Base-by-base conservation (phyloP, 2,888 invertebrate genomes). In the Endotricha flammealis region DNA sequence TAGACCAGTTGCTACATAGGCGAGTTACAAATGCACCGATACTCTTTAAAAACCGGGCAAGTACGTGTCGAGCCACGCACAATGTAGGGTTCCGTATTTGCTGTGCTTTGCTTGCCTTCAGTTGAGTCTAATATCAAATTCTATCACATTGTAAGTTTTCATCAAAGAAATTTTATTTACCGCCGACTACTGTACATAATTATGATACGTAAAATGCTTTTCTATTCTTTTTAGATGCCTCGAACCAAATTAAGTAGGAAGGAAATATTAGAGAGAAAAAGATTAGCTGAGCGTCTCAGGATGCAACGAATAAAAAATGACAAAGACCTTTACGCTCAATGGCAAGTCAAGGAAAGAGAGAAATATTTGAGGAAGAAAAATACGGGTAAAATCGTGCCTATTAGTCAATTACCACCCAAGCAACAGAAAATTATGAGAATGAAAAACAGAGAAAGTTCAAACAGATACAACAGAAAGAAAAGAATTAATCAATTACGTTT, bases 261-360 rank as follows among this genome's bases (percentile, higher is more conserved):
- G 12, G 14, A 23, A 31, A 12, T 11, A 11, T n/a, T 39, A 20
- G 39, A 34, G 33, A 35, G 28, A 25, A 39, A 39, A n/a, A 14
- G 39, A 1, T 2, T 23, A 25, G 34, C 34, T 6, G 39, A 39
- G 23, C 17, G 25, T 11, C 10, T 25, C 8, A 23, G 39, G 9
- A 33, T 33, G 11, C 34, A 34, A 35, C 23, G 12, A 13, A 35
- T 39, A 8, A 39, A 39, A 30, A 35, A 6, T 31, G 30, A 39
- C 12, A 30, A 30, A 6, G 20, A 20, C 6, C 7, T 20, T 6
- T 29, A 14, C 11, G 9, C 9, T 2, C 7, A 14, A 16, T 9
- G 16, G 11, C 11, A 29, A 20, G 20, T 20, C n/a, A 20, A 20
- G n/a, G 20, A 20, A 20, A 20, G 20, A 20, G n/a, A 8, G n/a